A percentile compares a stretch with the other conserved stretches of the same genome.
Evolutionary conservation across 1,140 invertebrate species (phyloP).

Genomic region (Pteromalus puparum): DNA sequence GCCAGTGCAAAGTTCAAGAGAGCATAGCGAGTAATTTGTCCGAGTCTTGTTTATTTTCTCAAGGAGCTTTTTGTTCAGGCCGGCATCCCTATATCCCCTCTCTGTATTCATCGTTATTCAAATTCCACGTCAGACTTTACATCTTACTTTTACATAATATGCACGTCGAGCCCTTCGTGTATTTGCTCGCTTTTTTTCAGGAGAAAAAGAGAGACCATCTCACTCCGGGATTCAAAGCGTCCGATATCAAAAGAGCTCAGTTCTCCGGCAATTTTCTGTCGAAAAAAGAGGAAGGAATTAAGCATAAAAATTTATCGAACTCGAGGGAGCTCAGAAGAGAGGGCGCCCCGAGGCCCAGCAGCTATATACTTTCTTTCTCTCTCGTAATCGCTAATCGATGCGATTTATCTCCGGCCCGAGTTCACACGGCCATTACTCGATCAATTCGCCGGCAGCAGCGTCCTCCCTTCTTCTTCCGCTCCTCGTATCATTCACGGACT

Average conservation of each 20-base stretch:
- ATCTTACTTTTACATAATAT: background rate
- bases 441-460: background rate
- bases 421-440: conserved; percentile 33
- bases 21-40: too few species aligned
- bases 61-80: background rate
- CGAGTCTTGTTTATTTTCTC: background rate
- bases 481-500: background rate
- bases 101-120: background rate
- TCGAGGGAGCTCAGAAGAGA: conserved; percentile 11
- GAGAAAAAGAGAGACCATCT: background rate
- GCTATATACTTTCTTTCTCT: background rate
- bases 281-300: conserved; percentile 19
- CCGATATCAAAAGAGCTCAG: background rate
- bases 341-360: background rate
- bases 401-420: conserved; percentile 56
- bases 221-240: background rate
- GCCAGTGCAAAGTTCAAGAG: too few species aligned
- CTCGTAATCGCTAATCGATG: conserved; percentile 59
- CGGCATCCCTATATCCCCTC: background rate
- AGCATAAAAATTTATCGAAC: conserved; percentile 30
- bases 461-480: background rate
- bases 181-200: background rate
- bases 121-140: background rate
- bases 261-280: background rate
- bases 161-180: background rate